Evolutionary conservation across 2,888 invertebrate genomes (phyloP).

Genomic region (Aproaerema taeniolella): DNA sequence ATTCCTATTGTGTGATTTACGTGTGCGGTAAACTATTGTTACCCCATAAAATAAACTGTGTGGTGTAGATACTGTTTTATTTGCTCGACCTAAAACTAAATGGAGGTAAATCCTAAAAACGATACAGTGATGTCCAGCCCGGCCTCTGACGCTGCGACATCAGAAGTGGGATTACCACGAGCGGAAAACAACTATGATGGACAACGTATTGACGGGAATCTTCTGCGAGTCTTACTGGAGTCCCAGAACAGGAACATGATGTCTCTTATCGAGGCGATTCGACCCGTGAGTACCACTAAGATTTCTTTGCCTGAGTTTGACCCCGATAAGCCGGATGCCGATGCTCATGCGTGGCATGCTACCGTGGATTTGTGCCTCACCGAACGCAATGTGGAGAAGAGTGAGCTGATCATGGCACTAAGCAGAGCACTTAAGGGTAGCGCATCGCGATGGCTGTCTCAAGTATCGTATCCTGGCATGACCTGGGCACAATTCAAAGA

Average conservation of each 20-base stretch:
- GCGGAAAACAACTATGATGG: not conserved
- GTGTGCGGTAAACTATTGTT: no score
- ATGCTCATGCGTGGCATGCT: slow-evolving; percentile 1
- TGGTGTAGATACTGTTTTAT: no score
- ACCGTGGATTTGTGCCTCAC: slow-evolving; percentile 19
- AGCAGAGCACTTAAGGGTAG: slow-evolving; percentile 16
- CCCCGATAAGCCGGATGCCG: slow-evolving; percentile 9
- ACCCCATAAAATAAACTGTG: no score
- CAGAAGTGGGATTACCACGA: not conserved
- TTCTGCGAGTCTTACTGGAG: not conserved
- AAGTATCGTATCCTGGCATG: slow-evolving; percentile 13
- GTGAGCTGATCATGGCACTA: slow-evolving; percentile 15
- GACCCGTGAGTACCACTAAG: not conserved
- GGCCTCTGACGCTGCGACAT: not conserved
- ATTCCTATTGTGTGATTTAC: no score
- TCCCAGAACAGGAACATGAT: not conserved
- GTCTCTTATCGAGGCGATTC: not conserved
- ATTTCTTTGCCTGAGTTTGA: slow-evolving; percentile 14
- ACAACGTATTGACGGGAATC: not conserved
- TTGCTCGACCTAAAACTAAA: no score
- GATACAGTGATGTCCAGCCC: no score
- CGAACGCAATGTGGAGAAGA: slow-evolving; percentile 11
- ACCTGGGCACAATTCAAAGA: slow-evolving; percentile 19
- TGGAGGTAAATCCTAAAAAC: no score
- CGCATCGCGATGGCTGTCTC: slow-evolving; percentile 17